These are phyloP conservation scores for Nannoperca australis DNA, from an alignment of 2,797 vertebrate species.

Conservation along the genomic window DNA sequence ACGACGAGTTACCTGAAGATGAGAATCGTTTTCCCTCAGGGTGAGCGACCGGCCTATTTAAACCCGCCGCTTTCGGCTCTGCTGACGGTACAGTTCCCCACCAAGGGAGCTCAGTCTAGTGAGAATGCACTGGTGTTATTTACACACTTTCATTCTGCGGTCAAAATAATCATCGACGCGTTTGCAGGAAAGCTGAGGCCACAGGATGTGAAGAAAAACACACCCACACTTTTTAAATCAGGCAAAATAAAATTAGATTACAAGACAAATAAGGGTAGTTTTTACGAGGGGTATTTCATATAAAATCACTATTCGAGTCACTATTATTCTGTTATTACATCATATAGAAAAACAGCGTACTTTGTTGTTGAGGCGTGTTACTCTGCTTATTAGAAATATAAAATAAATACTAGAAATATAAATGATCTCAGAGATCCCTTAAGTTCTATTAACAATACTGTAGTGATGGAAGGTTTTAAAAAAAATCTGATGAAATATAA, in stretches of 20 bases:
- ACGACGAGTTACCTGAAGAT: conserved; percentile 98
- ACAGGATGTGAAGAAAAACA: neutral
- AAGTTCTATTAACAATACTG: neutral
- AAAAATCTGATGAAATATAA: neutral
- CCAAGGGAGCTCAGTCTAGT: neutral
- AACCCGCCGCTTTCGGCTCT: neutral
- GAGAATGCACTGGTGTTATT: neutral
- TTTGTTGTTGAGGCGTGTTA: neutral
- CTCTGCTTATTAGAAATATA: neutral
- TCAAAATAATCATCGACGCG: neutral
- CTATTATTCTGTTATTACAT: neutral
- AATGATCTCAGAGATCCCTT: neutral
- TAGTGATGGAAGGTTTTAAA: neutral
- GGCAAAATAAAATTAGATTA: neutral
- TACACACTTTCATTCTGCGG: neutral
- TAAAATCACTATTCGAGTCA: neutral
- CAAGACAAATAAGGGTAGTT: neutral
- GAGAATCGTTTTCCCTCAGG: conserved; percentile 97
- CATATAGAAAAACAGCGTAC: neutral
- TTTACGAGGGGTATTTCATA: neutral
- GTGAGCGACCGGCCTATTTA: conserved; percentile 81
- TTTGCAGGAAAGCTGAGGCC: neutral
- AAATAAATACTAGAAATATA: neutral
- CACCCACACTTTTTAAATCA: neutral
- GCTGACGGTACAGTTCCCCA: neutral